A percentile compares a stretch with the other conserved stretches of the same genome.
Conservation (phyloP, 2,888 invertebrate genomes). For the Chrysopilus asiliformis region DNA sequence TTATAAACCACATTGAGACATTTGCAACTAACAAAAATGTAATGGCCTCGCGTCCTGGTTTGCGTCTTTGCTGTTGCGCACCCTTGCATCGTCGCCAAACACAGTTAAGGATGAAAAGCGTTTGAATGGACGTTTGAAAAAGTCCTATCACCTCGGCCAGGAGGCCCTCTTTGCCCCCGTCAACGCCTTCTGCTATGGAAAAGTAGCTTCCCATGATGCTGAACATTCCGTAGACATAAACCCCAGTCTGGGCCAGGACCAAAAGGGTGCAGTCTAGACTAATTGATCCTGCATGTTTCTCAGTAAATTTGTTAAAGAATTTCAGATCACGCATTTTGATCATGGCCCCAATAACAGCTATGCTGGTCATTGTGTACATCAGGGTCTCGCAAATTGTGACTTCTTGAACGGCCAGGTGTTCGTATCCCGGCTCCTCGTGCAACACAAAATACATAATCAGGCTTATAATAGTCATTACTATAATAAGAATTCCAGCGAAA, state of each 20-base stretch:
- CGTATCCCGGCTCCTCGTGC: constrained; percentile 47
- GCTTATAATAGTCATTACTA: constrained; percentile 72
- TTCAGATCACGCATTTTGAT: constrained; percentile 52
- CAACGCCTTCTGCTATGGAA: constrained; percentile 30
- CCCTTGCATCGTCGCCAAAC: constrained; percentile 63
- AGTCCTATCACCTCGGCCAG: constrained; percentile 61
- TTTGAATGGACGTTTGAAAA: constrained; percentile 65
- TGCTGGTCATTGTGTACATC: constrained; percentile 53
- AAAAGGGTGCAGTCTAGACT: constrained; percentile 64
- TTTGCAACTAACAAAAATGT: constrained; percentile 72
- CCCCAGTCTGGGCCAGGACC: constrained; percentile 76
- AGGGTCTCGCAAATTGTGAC: constrained; percentile 64
- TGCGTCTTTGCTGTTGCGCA: constrained; percentile 52
- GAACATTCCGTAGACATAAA: constrained; percentile 78
- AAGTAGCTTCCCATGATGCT: constrained; percentile 54
- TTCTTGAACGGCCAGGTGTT: constrained; percentile 53
- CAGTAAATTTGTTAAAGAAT: constrained; percentile 39
- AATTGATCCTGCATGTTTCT: constrained; percentile 35
- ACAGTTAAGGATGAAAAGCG: constrained; percentile 60
- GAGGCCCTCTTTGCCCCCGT: constrained; percentile 46
- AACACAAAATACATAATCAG: constrained; percentile 84
- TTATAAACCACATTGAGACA: constrained; percentile 77
- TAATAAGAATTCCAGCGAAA: constrained; percentile 57
- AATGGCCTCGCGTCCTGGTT: constrained; percentile 73
- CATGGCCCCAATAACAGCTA: constrained; percentile 50